Base-by-base conservation (phyloP, 2,888 invertebrate genomes). In the Ochropacha duplaris region DNA sequence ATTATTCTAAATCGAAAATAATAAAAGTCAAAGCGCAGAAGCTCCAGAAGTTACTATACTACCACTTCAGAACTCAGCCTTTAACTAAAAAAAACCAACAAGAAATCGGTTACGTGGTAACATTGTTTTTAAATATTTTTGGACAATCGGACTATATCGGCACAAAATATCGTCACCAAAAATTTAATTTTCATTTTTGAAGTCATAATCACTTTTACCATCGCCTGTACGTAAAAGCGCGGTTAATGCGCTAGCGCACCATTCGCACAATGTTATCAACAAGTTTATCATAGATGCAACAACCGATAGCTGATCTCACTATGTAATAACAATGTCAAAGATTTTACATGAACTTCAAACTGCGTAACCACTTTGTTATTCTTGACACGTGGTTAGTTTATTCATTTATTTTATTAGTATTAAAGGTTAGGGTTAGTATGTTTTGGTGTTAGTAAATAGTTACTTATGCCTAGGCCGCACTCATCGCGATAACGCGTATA, bases 261-360 rank as follows among this genome's bases (percentile, higher is more conserved):
- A 19, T 19, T 44, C 14, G 14, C 6, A 19, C 44, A 44, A 44
- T 44, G 44, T 44, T 44, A 44, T 44, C 44, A 44, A 19, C 19
- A 19, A 44, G 8, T 44, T 34, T 34, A 52, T 52, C 52, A 14
- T 19, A 14, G 26, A 28, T 16, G n/a, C 9, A 16, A 52, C 8
- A 22, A 31, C 12, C 12, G 52, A 52, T 31, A 52, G 52, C 31
- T 14, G 31, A 52, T 52, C 52, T 44, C 8, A 9, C 44, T 9
- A n/a, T n/a, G n/a, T n/a, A 44, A 1, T 44, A 5, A 39, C 39
- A 52, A 31, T 52, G 52, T 52, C 52, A 52, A 52, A 31, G 28
- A 34, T 31, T 31, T 52, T 52, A 50, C 31, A 22, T 31, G 52
- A 52, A 31, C 52, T 22, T 31, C 22, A 11, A 52, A 49, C 11